These are phyloP conservation scores for Plebejus argus DNA, from an alignment of 2,888 invertebrate species.

Conservation along the genomic window DNA sequence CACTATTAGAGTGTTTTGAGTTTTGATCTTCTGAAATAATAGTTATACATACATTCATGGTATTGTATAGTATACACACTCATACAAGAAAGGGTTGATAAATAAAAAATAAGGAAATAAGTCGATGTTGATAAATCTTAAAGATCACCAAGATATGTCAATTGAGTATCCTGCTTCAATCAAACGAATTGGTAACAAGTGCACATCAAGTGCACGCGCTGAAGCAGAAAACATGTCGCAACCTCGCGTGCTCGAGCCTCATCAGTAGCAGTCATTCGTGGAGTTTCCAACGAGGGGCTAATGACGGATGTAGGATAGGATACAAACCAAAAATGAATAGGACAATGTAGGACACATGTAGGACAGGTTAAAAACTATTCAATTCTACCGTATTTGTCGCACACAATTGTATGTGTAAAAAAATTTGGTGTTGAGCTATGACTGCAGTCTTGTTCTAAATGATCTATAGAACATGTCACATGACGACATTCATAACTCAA, in stretches of 20 bases:
- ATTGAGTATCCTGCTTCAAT: background rate
- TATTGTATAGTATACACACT: too few species aligned
- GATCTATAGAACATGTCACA: too few species aligned
- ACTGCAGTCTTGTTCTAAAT: too few species aligned
- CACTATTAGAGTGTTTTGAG: too few species aligned
- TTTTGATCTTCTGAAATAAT: too few species aligned
- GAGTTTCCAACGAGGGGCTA: background rate
- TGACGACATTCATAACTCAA: too few species aligned
- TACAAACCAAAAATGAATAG: background rate
- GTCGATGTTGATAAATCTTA: background rate
- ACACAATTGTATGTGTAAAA: too few species aligned
- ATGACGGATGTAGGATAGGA: background rate
- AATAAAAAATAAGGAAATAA: background rate
- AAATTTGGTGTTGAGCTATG: too few species aligned
- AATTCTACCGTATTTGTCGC: too few species aligned
- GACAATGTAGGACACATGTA: background rate
- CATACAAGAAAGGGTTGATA: too few species aligned
- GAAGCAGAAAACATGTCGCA: conserved; percentile 12
- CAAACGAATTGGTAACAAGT: background rate
- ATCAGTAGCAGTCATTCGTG: background rate
- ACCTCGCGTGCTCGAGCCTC: background rate
- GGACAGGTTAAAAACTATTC: background rate
- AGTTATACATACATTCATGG: too few species aligned
- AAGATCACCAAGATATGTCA: background rate
- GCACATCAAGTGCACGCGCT: background rate